Evolutionary conservation across 2,797 vertebrate species (phyloP), one percentile per base, ranked within the genome.

Genomic region (Catamblyrhynchus diadema): DNA sequence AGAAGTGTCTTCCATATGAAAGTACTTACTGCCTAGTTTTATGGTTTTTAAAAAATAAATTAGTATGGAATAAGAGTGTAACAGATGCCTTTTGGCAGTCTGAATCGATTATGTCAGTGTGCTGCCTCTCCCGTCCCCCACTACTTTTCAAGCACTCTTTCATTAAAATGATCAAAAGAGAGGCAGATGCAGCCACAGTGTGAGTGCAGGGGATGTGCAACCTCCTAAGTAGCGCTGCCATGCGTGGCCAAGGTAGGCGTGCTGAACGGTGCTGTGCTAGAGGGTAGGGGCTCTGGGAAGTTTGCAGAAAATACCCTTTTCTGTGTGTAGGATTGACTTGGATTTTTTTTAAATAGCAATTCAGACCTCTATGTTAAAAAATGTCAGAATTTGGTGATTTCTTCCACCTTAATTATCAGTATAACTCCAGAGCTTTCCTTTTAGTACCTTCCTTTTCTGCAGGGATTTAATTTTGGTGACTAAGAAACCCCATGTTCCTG

Each of bases 111-210:
- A 60, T 86, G 80, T 86, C 92, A 88, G 70, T 59, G 28, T 95
- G 91, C 65, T 93, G 87, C 75, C 75, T 85, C 75, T 88, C 69
- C 72, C 9, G 85, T 57, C 69, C 72, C 69, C 47, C 65, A 41
- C 33, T 83, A 67, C 47, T 95, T 79, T 84, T 81, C 85, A 79
- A 88, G 59, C 44, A 25, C 47, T 92, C 70, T 74, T 91, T 95
- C 83, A 95, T 95, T 95, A 91, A 75, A 69, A 59, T 35, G 66
- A 91, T 96, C 94, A 93, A 70, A 91, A 75, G 86, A 62, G 81
- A 90, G 73, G 91, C 94, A 94, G 93, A 83, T 96, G 95, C 89
- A 90, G 90, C 85, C 94, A 24, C 94, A 91, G 93, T 91, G 82
- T 88, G 96, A 95, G 54, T 53, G 84, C 87, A 62, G 84, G 56